Percentiles rank a stretch among this genome's conserved stretches.
These are phyloP conservation scores for Coboldia fuscipes DNA, from an alignment of 1,140 invertebrate species.

Conservation along the genomic window DNA sequence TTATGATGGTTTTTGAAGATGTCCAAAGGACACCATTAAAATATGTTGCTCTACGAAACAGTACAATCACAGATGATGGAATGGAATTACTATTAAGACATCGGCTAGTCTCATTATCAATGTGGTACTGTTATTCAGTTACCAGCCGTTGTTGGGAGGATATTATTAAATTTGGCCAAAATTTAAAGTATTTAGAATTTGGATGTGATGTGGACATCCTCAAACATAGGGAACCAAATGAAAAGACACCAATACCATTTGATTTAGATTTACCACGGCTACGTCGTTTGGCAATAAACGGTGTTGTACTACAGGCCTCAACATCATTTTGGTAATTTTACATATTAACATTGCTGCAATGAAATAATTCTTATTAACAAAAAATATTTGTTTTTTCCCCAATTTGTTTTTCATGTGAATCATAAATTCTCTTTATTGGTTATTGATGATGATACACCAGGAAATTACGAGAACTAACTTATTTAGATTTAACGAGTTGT, in stretches of 20 bases:
- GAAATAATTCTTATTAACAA: too few relatives aligned
- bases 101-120: constrained; percentile 44
- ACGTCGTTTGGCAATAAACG: constrained; percentile 31
- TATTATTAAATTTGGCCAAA: constrained; percentile 20
- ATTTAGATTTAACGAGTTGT: constrained; percentile 63
- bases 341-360: too few relatives aligned
- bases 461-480: constrained; percentile 36
- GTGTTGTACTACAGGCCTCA: constrained; percentile 17
- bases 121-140: constrained; percentile 46
- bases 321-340: constrained; percentile 13
- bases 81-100: constrained; percentile 44
- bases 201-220: constrained; percentile 23
- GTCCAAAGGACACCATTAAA: constrained; percentile 39
- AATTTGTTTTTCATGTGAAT: too few relatives aligned
- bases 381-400: too few relatives aligned
- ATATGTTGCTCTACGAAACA: constrained; percentile 41
- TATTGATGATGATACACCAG: too few relatives aligned
- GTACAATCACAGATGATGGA: constrained; percentile 44
- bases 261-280: constrained; percentile 41
- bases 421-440: too few relatives aligned
- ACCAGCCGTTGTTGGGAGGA: constrained; percentile 26
- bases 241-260: constrained; percentile 22
- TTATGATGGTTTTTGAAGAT: constrained; percentile 51
- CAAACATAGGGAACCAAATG: constrained; percentile 15
- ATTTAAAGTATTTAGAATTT: constrained; percentile 21